Percentiles rank a stretch among this genome's conserved stretches.
Evolutionary conservation across 1,140 invertebrate genomes (phyloP).

Genomic region (Lepidurus couesii): DNA sequence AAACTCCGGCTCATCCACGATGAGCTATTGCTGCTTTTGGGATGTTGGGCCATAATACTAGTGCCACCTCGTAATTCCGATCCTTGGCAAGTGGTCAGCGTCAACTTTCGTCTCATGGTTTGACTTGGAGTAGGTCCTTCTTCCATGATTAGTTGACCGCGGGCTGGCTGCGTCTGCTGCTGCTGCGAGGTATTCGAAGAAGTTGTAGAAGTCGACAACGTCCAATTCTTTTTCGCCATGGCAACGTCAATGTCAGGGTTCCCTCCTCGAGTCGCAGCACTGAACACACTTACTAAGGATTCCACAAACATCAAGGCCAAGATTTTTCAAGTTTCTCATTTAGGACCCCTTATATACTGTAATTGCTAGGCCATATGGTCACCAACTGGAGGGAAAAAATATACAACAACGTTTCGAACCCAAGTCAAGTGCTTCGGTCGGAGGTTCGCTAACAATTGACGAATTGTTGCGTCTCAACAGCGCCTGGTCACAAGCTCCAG

Average conservation of each 20-base stretch:
- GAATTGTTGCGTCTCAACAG: neutral
- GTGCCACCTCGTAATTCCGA: neutral
- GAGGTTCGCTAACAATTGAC: neutral
- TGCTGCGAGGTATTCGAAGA: slow-evolving; percentile 3
- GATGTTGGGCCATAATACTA: neutral
- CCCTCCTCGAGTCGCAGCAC: neutral
- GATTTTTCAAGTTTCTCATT: neutral
- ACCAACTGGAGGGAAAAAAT: too few relatives aligned
- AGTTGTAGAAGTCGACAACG: slow-evolving; percentile 17
- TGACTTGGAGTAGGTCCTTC: neutral
- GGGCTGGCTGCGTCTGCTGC: neutral
- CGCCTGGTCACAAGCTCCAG: neutral
- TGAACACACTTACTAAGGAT: neutral
- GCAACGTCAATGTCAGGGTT: slow-evolving; percentile 15
- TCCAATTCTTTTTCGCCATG: slow-evolving; percentile 22
- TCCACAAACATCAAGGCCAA: slow-evolving; percentile 18
- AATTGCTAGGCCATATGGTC: too few relatives aligned
- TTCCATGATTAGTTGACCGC: slow-evolving; percentile 6
- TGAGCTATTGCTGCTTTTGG: slow-evolving; percentile 1
- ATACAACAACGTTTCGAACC: too few relatives aligned
- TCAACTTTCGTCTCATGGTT: slow-evolving; percentile 14
- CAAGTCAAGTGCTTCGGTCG: neutral
- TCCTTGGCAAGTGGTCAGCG: slow-evolving; percentile 11
- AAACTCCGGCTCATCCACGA: slow-evolving; percentile 13
- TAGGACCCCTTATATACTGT: too few relatives aligned